Conservation (phyloP, 2,888 invertebrate species). For the Ormyrus thymus region DNA sequence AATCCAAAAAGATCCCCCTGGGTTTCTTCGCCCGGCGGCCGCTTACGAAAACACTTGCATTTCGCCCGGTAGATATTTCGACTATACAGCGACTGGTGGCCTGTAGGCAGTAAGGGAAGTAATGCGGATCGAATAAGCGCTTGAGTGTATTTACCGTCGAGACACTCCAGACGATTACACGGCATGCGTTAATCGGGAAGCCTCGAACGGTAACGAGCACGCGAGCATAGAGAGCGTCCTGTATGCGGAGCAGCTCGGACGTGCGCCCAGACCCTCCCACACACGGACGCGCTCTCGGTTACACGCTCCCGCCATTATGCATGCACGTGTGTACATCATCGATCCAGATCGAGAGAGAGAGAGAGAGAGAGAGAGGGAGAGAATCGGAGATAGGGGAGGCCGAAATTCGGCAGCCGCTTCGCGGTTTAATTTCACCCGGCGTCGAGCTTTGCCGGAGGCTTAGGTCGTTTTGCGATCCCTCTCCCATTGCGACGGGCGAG, state of each 20-base stretch:
- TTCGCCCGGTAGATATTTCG: no score
- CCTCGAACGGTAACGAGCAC: not conserved
- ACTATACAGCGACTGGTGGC: no score
- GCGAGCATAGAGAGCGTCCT: not conserved
- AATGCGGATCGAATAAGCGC: constrained; percentile 24
- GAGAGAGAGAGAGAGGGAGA: no score
- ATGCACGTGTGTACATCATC: constrained; percentile 43
- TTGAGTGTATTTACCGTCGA: constrained; percentile 35
- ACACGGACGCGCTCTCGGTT: constrained; percentile 9
- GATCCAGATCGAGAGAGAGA: constrained; percentile 2
- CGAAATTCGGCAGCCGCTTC: constrained; percentile 16
- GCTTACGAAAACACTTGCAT: no score
- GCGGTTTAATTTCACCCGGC: constrained; percentile 42
- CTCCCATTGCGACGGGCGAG: constrained; percentile 7
- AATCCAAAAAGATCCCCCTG: no score
- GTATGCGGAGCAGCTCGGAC: not conserved
- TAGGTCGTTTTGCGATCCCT: not conserved
- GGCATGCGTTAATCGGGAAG: constrained; percentile 33
- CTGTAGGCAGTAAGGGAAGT: not conserved
- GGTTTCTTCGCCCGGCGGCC: no score
- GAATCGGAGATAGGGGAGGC: no score
- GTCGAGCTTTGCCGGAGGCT: constrained; percentile 29
- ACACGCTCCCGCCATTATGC: constrained; percentile 38
- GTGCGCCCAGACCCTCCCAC: not conserved
- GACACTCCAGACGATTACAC: constrained; percentile 42